Evolutionary conservation across 2,797 vertebrate species (phyloP).

Genomic region (Delichon dasypus): DNA sequence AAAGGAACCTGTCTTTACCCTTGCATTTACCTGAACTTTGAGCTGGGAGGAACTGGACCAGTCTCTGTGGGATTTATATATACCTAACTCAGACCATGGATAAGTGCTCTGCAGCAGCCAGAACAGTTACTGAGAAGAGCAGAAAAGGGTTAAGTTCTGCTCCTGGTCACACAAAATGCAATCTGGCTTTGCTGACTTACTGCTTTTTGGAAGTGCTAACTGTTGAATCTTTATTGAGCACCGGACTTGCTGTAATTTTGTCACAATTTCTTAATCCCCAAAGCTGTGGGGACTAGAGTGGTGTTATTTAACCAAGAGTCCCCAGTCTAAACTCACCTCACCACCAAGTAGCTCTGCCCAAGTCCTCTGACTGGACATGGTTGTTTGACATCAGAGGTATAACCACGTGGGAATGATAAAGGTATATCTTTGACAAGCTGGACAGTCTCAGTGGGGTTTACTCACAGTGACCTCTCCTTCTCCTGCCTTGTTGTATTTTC

Average conservation of each 20-base stretch:
- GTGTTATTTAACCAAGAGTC: rapidly evolving
- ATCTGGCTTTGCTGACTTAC: not conserved
- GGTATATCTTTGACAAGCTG: not conserved
- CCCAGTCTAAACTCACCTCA: not conserved
- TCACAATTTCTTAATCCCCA: not conserved
- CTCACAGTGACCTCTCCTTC: not conserved
- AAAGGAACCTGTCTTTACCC: not conserved
- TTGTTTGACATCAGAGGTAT: not conserved
- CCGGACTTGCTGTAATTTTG: not conserved
- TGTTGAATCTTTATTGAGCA: not conserved
- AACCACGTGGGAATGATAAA: not conserved
- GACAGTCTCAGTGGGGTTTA: not conserved
- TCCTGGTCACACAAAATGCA: not conserved
- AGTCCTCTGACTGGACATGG: rapidly evolving
- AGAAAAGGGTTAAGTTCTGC: not conserved
- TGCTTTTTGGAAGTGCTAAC: not conserved
- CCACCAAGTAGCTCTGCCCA: not conserved
- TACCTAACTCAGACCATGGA: not conserved
- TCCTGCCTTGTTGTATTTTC: not conserved
- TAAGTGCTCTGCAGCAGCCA: not conserved
- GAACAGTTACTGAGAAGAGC: not conserved
- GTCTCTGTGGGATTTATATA: not conserved
- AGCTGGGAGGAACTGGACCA: not conserved
- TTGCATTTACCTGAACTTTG: not conserved
- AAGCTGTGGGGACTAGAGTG: not conserved